Evolutionary conservation across 2,113 vertebrate genomes (phyloP), one percentile per base, ranked within the genome.

Genomic region (Oostethus manadensis): DNA sequence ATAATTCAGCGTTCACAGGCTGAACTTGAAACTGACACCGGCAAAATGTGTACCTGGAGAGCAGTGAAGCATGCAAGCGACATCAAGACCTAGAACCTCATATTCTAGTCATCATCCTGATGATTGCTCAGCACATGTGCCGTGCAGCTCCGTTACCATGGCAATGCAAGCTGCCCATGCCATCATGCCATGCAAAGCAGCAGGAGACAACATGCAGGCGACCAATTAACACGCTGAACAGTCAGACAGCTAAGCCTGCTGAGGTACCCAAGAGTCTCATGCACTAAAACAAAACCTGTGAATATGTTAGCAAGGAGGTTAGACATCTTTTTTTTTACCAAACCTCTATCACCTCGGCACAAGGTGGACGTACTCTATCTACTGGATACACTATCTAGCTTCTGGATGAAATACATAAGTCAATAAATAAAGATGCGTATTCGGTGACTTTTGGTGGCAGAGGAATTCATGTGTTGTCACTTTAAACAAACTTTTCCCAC

Each of bases 101-200:
- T 5, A 26, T 26, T 26, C 23, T 38, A 38, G 9, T 42, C 38
- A 42, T 17, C 15, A 4, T 3, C 50, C n/a, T 18, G 51, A 29
- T 18, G 17, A 53, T n/a, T n/a, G 10, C 29, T 15, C 44, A 47
- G 49, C n/a, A 18, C 56, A 63, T 49, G 20, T 56, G 50, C 14
- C 56, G 33, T 11, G 35, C 21, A 49, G 23, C 48, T 51, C 5
- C 0, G 64, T 71, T 21, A 63, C 71, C 45, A 61, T 20, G 45
- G 62, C 42, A 40, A 78, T 61, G 33, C 44, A 64, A 61, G 46
- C 51, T 13, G 6, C 13, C 17, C 48, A 40, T 60, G 38, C 33
- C 47, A 40, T 60, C 54, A 20, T 64, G 76, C 51, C 77, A 77
- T 79, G 78, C 76, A 62, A 59, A 63, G 47, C 44, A 51, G 48